phyloP scores from a whole-genome alignment of 2,113 vertebrate species.

The Cyphomyrus plagiostoma region DNA sequence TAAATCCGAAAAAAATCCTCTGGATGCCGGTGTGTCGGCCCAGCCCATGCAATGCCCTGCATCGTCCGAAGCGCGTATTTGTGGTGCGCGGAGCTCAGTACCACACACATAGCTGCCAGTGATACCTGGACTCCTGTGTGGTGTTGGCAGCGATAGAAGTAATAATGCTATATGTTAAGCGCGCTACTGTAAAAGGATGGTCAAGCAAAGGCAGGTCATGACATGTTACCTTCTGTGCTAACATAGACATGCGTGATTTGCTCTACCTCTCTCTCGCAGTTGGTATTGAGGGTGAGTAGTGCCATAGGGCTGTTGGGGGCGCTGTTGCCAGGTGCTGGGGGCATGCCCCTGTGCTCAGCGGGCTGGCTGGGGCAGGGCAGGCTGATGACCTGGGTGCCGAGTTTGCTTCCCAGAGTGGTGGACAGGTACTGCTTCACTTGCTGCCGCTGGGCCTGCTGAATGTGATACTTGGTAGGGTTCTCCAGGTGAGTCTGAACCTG shows the following conservation, averaged over 20 bases:
- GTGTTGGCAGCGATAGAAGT: not conserved
- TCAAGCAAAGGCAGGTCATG: not conserved
- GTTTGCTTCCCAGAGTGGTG: constrained; percentile 79
- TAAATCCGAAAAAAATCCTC: not conserved
- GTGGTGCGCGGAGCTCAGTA: not conserved
- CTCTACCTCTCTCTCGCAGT: constrained; percentile 82
- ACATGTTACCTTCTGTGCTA: not conserved
- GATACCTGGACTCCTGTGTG: not conserved
- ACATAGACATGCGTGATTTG: too few species aligned
- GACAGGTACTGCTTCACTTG: constrained; percentile 97
- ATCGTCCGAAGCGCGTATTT: not conserved
- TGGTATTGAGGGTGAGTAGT: constrained; percentile 88
- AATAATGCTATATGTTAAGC: not conserved
- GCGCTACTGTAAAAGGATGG: not conserved
- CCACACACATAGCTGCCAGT: not conserved
- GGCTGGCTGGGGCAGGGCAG: constrained; percentile 86
- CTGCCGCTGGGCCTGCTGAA: constrained; percentile 94
- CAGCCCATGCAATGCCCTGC: not conserved
- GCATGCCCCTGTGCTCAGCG: constrained; percentile 83
- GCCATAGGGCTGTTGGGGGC: constrained; percentile 99
- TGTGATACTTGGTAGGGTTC: constrained; percentile 98
- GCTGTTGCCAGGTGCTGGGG: constrained; percentile 88
- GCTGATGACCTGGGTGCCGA: constrained; percentile 87
- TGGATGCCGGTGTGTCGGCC: not conserved
- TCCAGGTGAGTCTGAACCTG: constrained; percentile 98